Evolutionary conservation across 1,140 invertebrate genomes (phyloP), one percentile per base, ranked within the genome.

Genomic region (Drosophila teissieri): DNA sequence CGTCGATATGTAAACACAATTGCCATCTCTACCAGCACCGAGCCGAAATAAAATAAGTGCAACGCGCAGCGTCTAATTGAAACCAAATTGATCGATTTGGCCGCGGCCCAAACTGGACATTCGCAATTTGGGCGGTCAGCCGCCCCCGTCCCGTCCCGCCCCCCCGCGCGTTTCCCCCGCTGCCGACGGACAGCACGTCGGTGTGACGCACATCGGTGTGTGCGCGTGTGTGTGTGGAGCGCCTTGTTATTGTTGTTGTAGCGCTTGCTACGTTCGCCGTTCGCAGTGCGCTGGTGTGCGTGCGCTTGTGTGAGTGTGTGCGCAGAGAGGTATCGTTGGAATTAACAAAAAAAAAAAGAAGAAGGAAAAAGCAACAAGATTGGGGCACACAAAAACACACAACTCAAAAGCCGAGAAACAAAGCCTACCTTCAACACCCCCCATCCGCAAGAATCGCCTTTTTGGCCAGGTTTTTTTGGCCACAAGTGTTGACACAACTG

Each of bases 221-320:
- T 54, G 48, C 22, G 31, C 31, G 31, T 39, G 36, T 52, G 31
- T 40, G 19, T 46, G 44, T 22, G 44, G 19, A 19, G 45, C 12
- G 67, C 64, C 67, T 70, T 70, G 67, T 72, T 72, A 72, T 72
- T 70, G 67, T 70, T 70, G 67, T 70, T 70, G 68, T 70, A 55
- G 68, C 68, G 31, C 44, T 70, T 56, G 67, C 67, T 70, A 68
- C 64, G 64, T 70, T 70, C 36, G 68, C 65, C 63, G 40, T 69
- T 67, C 61, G 27, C 17, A 3, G 40, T 57, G 17, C 45, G 24
- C 36, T 65, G 24, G 64, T 65, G 61, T 68, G 61, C 44, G 62
- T n/a, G 63, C 34, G 63, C 40, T 37, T 34, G 64, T 64, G 45
- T 27, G 45, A 27, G 67, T 45, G 58, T 75, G 36, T 73, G 72